Conservation (phyloP, 1,140 invertebrate species). For the Galendromus occidentalis region DNA sequence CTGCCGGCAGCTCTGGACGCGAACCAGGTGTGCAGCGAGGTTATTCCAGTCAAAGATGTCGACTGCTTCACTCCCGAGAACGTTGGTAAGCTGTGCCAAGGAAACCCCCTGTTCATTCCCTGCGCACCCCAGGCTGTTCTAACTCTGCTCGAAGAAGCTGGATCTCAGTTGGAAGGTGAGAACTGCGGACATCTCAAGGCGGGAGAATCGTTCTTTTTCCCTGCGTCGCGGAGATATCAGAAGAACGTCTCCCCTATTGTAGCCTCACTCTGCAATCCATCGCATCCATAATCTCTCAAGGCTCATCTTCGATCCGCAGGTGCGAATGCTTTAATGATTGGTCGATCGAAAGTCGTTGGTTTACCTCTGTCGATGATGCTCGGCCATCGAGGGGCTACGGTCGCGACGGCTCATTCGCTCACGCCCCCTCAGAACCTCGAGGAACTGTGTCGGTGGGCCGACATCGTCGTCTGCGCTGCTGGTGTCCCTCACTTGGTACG, state of each 20-base stretch:
- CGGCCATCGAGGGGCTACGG: conserved; percentile 38
- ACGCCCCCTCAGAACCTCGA: conserved; percentile 54
- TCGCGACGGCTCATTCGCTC: conserved; percentile 64
- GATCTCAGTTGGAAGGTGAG: background rate
- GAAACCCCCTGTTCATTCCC: conserved; percentile 1
- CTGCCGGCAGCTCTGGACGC: conserved; percentile 52
- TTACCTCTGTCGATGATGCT: conserved; percentile 60
- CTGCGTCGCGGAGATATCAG: too few relatives aligned
- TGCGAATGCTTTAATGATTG: conserved; percentile 53
- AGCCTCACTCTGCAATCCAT: too few relatives aligned
- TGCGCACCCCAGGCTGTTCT: conserved; percentile 54
- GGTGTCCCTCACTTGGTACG: conserved; percentile 57
- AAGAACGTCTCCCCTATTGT: too few relatives aligned
- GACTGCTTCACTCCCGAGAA: conserved; percentile 49
- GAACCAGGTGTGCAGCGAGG: conserved; percentile 51
- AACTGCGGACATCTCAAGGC: background rate
- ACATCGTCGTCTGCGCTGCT: conserved; percentile 59
- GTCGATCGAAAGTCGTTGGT: conserved; percentile 71
- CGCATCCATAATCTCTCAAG: too few relatives aligned
- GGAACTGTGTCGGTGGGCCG: conserved; percentile 45
- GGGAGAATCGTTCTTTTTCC: too few relatives aligned
- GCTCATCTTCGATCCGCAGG: background rate
- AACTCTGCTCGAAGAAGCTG: conserved; percentile 10
- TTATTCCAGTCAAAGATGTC: conserved; percentile 62
- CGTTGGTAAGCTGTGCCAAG: conserved; percentile 20